Conservation (phyloP, 2,797 vertebrate genomes). For the Lophura swinhoii region DNA sequence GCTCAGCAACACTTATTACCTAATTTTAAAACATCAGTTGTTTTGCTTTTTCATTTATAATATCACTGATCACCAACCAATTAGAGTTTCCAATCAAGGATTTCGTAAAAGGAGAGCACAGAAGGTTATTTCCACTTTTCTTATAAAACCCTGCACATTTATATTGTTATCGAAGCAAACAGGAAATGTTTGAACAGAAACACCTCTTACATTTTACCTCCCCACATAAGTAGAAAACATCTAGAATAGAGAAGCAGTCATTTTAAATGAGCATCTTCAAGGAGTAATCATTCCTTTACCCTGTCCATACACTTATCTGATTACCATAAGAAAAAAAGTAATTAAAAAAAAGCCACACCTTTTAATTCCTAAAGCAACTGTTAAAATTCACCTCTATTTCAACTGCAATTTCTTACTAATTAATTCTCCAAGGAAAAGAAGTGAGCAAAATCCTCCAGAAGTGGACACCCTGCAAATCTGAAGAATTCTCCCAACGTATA, state of each 20-base stretch:
- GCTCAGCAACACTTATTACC: not conserved
- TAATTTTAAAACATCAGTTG: not conserved
- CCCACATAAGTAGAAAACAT: not conserved
- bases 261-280: not conserved
- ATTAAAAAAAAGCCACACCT: not conserved
- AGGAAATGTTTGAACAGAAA: not conserved
- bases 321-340: not conserved
- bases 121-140: not conserved
- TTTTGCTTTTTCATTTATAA: not conserved
- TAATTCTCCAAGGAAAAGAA: not conserved
- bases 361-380: not conserved
- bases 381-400: not conserved
- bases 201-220: not conserved
- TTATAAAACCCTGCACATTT: not conserved
- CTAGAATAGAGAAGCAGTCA: not conserved
- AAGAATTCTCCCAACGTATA: not conserved
- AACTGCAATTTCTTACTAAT: not conserved
- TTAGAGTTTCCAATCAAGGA: not conserved
- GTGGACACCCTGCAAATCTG: not conserved
- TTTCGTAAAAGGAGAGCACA: not conserved
- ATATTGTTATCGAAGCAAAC: not conserved
- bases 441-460: not conserved
- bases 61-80: not conserved
- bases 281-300: not conserved
- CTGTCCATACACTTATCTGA: not conserved